phyloP scores from a whole-genome alignment of 2,797 vertebrate species.

The Carapus acus region DNA sequence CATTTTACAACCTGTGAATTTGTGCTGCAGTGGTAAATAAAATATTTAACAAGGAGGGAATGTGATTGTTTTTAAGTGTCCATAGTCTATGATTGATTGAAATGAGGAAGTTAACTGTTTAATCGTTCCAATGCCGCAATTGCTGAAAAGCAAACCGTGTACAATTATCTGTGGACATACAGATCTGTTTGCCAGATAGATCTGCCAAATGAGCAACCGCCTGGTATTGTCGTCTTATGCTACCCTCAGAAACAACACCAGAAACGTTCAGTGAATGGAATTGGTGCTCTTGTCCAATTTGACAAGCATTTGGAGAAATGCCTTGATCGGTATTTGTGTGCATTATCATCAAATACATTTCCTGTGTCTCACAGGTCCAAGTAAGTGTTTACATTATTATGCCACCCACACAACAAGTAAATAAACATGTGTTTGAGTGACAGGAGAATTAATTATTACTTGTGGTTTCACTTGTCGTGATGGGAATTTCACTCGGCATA shows the following conservation, averaged over 20 bases:
- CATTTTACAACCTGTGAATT: slow-evolving; percentile 3
- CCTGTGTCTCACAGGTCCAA: slow-evolving; percentile 31
- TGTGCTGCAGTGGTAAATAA: slow-evolving; percentile 5
- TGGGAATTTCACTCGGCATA: not conserved
- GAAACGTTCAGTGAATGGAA: not conserved
- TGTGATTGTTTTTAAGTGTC: not conserved
- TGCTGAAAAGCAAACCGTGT: not conserved
- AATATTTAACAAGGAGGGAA: not conserved
- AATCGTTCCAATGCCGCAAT: not conserved
- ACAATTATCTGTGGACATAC: not conserved
- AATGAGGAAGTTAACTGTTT: not conserved
- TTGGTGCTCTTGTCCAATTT: slow-evolving; percentile 2
- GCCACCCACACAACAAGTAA: slow-evolving; percentile 22
- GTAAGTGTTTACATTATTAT: not conserved
- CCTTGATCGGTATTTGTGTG: slow-evolving; percentile 9
- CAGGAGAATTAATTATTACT: slow-evolving; percentile 8
- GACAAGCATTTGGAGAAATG: slow-evolving; percentile 5
- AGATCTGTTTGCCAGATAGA: not conserved
- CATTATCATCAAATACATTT: slow-evolving; percentile 24
- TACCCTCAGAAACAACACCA: too few species aligned
- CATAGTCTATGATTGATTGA: not conserved
- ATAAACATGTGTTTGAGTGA: slow-evolving; percentile 25
- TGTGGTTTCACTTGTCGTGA: slow-evolving; percentile 8
- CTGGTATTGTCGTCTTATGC: too few species aligned
- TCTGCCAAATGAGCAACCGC: not conserved